Conservation (phyloP, 2,113 vertebrate species). For the Urocitellus parryii region DNA sequence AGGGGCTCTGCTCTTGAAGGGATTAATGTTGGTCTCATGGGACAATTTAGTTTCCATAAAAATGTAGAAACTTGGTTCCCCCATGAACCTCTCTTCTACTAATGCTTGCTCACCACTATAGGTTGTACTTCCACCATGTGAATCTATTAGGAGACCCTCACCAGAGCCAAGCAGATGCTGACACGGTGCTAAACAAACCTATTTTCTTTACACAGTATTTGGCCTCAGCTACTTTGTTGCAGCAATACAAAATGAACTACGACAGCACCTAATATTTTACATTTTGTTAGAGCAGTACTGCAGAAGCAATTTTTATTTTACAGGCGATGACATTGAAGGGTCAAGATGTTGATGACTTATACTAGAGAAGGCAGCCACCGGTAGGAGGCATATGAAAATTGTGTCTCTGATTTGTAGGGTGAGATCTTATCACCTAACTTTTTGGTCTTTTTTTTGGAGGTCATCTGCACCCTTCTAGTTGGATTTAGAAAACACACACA, state of each 20-base stretch:
- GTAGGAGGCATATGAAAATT: background rate
- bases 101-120: background rate
- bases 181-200: too few relatives aligned
- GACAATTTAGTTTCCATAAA: background rate
- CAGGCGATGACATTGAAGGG: background rate
- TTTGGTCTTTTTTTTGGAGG: background rate
- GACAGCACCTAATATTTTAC: background rate
- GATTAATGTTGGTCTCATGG: background rate
- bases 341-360: background rate
- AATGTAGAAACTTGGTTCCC: background rate
- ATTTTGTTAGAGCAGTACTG: background rate
- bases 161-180: background rate
- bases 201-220: background rate
- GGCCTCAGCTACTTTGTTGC: background rate
- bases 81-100: background rate
- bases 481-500: background rate
- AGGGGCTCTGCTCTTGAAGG: background rate
- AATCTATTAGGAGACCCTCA: background rate
- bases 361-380: background rate
- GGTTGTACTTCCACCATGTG: background rate
- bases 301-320: background rate
- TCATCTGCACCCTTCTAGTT: background rate
- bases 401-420: background rate
- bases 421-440: background rate
- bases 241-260: background rate